phyloP scores from a whole-genome alignment of 1,140 invertebrate species.

The Hyphantria cunea region DNA sequence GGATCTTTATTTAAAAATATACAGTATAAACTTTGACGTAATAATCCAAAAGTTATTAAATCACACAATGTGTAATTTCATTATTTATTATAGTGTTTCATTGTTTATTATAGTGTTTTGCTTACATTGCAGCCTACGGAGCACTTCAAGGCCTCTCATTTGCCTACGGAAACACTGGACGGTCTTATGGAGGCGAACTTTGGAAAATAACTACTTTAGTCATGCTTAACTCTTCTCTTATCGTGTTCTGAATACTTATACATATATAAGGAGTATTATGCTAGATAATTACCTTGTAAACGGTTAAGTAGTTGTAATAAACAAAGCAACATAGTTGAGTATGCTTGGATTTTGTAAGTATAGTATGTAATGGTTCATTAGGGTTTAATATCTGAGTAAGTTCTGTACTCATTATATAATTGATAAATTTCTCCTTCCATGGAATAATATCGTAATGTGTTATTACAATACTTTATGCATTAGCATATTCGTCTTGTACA shows the following conservation, averaged over 20 bases:
- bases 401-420: too few species aligned
- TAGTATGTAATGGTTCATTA: too few species aligned
- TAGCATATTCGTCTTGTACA: too few species aligned
- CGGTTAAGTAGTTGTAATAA: constrained; percentile 17
- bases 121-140: constrained; percentile 4
- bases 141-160: constrained; percentile 15
- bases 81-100: not conserved
- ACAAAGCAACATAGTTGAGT: constrained; percentile 5
- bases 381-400: too few species aligned
- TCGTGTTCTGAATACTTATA: constrained; percentile 1
- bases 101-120: constrained; percentile 2
- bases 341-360: too few species aligned
- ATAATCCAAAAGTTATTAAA: too few species aligned
- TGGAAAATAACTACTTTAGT: constrained; percentile 21
- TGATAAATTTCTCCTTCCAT: too few species aligned
- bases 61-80: not conserved
- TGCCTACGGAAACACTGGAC: constrained; percentile 19
- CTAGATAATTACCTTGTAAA: constrained; percentile 12
- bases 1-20: too few species aligned
- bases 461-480: too few species aligned
- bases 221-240: constrained; percentile 14
- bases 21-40: too few species aligned
- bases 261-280: not conserved
- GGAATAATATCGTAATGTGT: too few species aligned
- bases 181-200: constrained; percentile 10